phyloP scores from a whole-genome alignment of 2,797 vertebrate genomes.

The Chromis chromis region DNA sequence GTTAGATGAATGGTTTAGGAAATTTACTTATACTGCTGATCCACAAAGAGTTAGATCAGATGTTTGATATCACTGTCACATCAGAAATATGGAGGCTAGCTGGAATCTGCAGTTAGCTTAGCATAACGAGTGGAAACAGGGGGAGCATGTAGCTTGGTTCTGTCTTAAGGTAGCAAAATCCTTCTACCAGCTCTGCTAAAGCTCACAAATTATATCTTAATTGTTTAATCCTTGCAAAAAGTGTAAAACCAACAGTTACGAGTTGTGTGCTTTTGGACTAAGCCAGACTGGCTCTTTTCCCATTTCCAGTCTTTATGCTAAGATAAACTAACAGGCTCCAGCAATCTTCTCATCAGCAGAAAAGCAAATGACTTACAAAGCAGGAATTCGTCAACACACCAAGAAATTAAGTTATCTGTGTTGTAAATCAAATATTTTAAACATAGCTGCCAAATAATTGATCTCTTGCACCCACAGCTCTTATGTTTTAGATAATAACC shows the following conservation, averaged over 20 bases:
- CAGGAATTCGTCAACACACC: background rate
- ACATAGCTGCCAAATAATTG: background rate
- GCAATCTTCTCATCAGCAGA: background rate
- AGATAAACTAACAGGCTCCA: background rate
- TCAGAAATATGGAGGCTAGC: conserved; percentile 6
- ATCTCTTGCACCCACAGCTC: background rate
- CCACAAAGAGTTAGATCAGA: conserved; percentile 3
- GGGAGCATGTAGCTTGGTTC: background rate
- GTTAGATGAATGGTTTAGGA: background rate
- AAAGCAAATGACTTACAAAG: too few relatives aligned
- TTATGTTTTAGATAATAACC: background rate
- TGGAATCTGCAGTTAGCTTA: background rate
- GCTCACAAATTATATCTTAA: background rate
- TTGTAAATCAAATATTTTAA: background rate
- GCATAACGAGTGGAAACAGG: background rate
- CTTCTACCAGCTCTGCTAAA: background rate
- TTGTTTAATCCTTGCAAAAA: background rate
- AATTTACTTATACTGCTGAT: background rate
- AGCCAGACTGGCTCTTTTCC: background rate
- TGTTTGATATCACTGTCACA: background rate
- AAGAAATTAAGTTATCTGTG: background rate
- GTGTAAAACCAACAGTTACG: background rate
- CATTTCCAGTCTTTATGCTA: conserved; percentile 1
- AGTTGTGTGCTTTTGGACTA: background rate
- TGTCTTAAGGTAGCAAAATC: conserved; percentile 1